These are phyloP conservation scores for Crypturellus tataupa DNA, from an alignment of 2,797 vertebrate genomes.

Conservation along the genomic window DNA sequence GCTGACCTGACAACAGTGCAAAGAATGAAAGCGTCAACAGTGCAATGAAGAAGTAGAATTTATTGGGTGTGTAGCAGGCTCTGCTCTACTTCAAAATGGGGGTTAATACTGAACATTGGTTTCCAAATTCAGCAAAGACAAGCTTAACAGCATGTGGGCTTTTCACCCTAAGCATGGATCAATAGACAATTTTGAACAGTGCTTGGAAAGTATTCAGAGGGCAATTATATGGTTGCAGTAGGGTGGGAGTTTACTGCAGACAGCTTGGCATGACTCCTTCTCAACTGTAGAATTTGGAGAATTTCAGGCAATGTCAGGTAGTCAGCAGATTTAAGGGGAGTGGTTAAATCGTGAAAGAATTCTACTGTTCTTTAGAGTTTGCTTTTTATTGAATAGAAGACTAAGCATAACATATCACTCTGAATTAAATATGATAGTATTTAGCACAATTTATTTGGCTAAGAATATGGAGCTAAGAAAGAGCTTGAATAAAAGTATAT, in stretches of 20 bases:
- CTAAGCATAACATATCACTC: background rate
- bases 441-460: background rate
- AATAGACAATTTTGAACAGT: slow-evolving; percentile 33
- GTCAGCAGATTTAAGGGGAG: background rate
- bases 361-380: background rate
- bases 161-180: background rate
- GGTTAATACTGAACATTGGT: background rate
- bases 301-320: background rate
- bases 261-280: background rate
- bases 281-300: background rate
- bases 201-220: slow-evolving; percentile 8
- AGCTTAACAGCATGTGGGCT: background rate
- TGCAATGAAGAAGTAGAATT: background rate
- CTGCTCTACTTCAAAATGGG: background rate
- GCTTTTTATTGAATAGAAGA: background rate
- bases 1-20: background rate
- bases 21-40: background rate
- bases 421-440: background rate
- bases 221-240: slow-evolving; percentile 17
- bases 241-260: slow-evolving; percentile 12
- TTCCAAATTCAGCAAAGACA: slow-evolving; percentile 12
- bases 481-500: background rate
- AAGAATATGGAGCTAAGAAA: background rate
- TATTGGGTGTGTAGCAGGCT: background rate
- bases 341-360: background rate